Conservation (phyloP, 2,113 vertebrate genomes). For the Salvelinus sp. region DNA sequence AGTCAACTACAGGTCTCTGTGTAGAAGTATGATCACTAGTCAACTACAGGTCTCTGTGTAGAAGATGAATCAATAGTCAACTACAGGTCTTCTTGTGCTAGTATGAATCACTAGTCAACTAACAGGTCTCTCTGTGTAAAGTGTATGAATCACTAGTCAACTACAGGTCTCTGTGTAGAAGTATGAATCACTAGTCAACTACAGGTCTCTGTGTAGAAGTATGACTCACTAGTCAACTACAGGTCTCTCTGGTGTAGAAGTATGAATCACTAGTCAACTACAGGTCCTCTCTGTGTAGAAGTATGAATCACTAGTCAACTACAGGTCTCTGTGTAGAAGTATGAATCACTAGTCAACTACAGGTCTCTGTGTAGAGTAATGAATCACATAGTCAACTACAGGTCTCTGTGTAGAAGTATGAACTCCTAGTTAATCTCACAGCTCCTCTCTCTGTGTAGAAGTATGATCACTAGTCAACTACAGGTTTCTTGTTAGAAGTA, state of each 20-base stretch:
- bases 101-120: conserved; percentile 23
- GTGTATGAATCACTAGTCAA: conserved; percentile 30
- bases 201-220: conserved; percentile 20
- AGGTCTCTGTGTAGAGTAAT: conserved; percentile 23
- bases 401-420: conserved; percentile 26
- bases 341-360: conserved; percentile 20
- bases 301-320: conserved; percentile 25
- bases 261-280: conserved; percentile 23
- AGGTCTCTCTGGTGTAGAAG: conserved; percentile 23
- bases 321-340: conserved; percentile 23
- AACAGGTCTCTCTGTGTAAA: conserved; percentile 11
- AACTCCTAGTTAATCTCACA: too few species aligned
- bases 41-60: conserved; percentile 4
- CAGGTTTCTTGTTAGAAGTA: conserved; percentile 24
- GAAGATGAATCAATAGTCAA: conserved; percentile 30
- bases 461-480: conserved; percentile 24
- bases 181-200: conserved; percentile 25
- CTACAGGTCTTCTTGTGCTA: too few species aligned
- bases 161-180: conserved; percentile 15
- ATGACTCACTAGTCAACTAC: conserved; percentile 18
- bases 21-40: conserved; percentile 34
- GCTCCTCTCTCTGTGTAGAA: conserved; percentile 28
- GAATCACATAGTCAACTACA: conserved; percentile 18
- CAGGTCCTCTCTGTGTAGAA: conserved; percentile 22
- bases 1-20: not conserved